Evolutionary conservation across 2,888 invertebrate genomes (phyloP).

Genomic region (Macroteleia sp.): DNA sequence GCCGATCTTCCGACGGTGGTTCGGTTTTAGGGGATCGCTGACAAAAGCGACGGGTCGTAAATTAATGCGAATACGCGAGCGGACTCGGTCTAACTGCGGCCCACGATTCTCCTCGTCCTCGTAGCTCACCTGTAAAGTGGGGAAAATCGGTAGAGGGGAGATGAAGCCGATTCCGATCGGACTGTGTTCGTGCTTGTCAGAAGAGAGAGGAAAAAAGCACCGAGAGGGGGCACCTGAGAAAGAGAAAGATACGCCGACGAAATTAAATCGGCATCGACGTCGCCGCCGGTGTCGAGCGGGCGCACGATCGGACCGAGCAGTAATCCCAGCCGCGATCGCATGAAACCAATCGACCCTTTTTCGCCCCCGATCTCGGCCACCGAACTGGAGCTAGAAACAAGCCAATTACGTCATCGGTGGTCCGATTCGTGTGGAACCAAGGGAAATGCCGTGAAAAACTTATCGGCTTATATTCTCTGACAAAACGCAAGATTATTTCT

Average conservation of each 20-base stretch:
- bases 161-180: slow-evolving; percentile 51
- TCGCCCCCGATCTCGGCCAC: slow-evolving; percentile 48
- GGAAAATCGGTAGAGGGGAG: slow-evolving; percentile 57
- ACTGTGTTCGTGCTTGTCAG: slow-evolving; percentile 45
- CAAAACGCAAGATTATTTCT: too few species aligned
- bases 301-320: slow-evolving; percentile 36
- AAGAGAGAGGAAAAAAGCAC: slow-evolving; percentile 49
- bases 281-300: slow-evolving; percentile 35
- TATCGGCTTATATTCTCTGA: slow-evolving; percentile 34
- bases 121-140: slow-evolving; percentile 70
- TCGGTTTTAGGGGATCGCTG: slow-evolving; percentile 53
- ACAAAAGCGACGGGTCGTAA: slow-evolving; percentile 68
- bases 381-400: slow-evolving; percentile 34
- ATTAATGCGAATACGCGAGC: slow-evolving; percentile 82
- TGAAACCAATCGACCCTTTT: slow-evolving; percentile 45
- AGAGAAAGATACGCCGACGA: slow-evolving; percentile 61
- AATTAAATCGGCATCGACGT: slow-evolving; percentile 49
- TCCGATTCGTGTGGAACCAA: slow-evolving; percentile 54
- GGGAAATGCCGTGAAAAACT: slow-evolving; percentile 48
- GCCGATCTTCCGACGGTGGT: slow-evolving; percentile 40
- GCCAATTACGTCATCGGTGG: slow-evolving; percentile 46
- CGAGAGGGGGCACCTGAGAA: slow-evolving; percentile 51
- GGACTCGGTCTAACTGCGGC: slow-evolving; percentile 83
- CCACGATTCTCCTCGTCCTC: slow-evolving; percentile 75
- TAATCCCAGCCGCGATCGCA: slow-evolving; percentile 36